Conservation (phyloP, 2,797 vertebrate species). For the Macrochelys suwanniensis region DNA sequence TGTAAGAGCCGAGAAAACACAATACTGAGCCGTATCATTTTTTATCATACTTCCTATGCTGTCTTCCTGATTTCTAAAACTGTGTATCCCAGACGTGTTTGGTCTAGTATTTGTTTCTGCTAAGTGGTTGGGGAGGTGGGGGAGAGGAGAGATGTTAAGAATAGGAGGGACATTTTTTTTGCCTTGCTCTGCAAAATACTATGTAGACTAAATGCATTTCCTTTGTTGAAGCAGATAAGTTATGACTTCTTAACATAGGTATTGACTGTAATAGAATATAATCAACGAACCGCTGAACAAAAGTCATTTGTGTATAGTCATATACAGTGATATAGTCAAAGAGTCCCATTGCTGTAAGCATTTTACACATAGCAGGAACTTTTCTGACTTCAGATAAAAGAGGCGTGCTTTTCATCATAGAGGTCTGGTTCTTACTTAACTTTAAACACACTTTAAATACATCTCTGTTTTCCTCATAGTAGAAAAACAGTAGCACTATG, state of each 20-base stretch:
- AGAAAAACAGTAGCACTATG: neutral
- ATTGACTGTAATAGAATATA: neutral
- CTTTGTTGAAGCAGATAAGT: neutral
- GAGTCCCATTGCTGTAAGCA: neutral
- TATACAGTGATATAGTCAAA: neutral
- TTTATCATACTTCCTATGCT: conserved; percentile 51
- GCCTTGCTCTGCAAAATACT: conserved; percentile 38
- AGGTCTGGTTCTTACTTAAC: neutral
- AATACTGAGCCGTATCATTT: conserved; percentile 37
- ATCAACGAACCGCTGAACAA: neutral
- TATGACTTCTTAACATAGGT: neutral
- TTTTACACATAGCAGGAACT: neutral
- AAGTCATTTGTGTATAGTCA: neutral
- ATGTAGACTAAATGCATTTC: conserved; percentile 24
- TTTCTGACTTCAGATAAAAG: neutral
- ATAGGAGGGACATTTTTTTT: conserved; percentile 67
- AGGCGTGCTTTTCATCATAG: neutral
- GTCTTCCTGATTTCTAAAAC: conserved; percentile 72
- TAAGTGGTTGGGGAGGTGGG: conserved; percentile 50
- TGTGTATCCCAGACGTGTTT: conserved; percentile 65
- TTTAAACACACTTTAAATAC: neutral
- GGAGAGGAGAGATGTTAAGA: conserved; percentile 50
- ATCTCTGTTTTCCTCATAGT: neutral
- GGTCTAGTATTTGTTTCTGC: conserved; percentile 72
- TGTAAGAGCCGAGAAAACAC: conserved; percentile 38